phyloP scores from a whole-genome alignment of 2,888 invertebrate species.

The Lymantria dispar region DNA sequence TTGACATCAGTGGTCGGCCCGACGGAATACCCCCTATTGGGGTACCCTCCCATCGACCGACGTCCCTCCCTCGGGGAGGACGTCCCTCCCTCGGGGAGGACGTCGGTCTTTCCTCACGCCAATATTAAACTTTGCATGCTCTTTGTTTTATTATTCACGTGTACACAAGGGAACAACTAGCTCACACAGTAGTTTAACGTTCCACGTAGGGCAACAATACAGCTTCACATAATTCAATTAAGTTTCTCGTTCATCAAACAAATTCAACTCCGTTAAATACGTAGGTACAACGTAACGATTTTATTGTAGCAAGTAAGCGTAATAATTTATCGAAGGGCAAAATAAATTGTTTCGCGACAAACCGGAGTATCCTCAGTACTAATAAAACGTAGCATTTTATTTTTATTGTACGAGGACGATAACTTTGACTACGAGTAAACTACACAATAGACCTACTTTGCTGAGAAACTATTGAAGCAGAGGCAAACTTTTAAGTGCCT shows the following conservation, averaged over 20 bases:
- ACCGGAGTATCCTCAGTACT: constrained; percentile 24
- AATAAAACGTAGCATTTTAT: constrained; percentile 21
- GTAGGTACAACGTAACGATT: constrained; percentile 21
- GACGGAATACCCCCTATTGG: no score
- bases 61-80: no score
- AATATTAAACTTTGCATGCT: no score
- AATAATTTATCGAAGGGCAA: constrained; percentile 31
- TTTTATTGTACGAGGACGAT: constrained; percentile 14
- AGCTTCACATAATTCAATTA: constrained; percentile 32
- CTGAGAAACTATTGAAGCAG: constrained; percentile 9
- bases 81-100: no score
- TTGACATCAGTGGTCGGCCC: no score
- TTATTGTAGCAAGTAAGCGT: constrained; percentile 18
- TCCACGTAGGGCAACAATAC: constrained; percentile 17
- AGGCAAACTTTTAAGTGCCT: constrained; percentile 10
- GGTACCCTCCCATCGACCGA: no score
- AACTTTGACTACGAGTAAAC: constrained; percentile 4
- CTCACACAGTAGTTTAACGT: constrained; percentile 8
- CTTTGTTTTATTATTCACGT: background rate
- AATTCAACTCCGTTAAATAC: constrained; percentile 31
- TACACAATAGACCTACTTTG: constrained; percentile 7
- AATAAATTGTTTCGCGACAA: constrained; percentile 32
- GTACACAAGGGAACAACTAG: constrained; percentile 10
- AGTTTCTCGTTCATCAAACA: constrained; percentile 33
- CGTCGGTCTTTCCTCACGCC: no score